Conservation (phyloP, 2,888 invertebrate species). For the Metellina segmentata region DNA sequence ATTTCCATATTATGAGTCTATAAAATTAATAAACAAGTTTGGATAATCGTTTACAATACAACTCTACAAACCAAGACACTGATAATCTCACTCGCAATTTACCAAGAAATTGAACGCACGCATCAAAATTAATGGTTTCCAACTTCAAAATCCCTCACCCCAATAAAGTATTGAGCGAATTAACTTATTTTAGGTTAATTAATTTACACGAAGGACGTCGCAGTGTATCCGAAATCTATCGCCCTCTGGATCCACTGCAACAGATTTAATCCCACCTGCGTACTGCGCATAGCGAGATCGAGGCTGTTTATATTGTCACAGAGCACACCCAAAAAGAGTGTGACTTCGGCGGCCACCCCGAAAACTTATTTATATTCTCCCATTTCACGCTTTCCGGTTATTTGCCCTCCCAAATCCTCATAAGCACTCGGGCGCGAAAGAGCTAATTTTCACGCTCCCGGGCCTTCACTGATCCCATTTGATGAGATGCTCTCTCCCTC, state of each 20-base stretch:
- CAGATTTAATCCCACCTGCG: background rate
- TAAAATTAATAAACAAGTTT: too few relatives aligned
- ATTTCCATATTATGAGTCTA: too few relatives aligned
- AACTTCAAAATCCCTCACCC: background rate
- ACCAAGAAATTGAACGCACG: background rate
- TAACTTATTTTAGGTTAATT: background rate
- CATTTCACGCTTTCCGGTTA: conserved; percentile 55
- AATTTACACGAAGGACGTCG: background rate
- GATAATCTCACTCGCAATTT: background rate
- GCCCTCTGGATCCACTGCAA: background rate
- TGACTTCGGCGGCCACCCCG: background rate
- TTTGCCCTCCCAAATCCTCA: conserved; percentile 64
- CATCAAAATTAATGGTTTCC: background rate
- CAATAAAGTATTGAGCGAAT: background rate
- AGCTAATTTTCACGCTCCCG: conserved; percentile 74
- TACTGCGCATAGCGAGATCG: too few relatives aligned
- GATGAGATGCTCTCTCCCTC: conserved; percentile 30
- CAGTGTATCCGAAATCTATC: too few relatives aligned
- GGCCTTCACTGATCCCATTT: conserved; percentile 51
- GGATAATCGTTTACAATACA: too few relatives aligned
- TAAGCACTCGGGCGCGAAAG: conserved; percentile 63
- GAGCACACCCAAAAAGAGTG: background rate
- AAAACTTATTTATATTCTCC: conserved; percentile 50
- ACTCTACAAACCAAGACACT: too few relatives aligned
- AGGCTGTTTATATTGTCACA: background rate